Conservation (phyloP, 2,113 vertebrate genomes). For the Nothocercus nigrocapillus region DNA sequence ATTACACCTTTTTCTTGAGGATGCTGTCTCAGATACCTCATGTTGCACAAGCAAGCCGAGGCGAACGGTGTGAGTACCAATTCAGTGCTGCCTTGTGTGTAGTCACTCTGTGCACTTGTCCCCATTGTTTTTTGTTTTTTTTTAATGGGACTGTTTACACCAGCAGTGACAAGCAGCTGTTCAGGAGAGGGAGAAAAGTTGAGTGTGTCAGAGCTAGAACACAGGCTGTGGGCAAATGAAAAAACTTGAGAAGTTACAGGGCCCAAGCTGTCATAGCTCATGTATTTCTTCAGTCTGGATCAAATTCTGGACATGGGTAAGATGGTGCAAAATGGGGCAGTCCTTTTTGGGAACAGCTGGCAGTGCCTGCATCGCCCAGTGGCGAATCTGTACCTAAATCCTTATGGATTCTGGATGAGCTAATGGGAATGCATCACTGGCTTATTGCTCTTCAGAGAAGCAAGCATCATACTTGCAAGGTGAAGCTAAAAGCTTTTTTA, state of each 20-base stretch:
- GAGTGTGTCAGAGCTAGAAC: not conserved
- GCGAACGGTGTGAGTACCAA: too few species aligned
- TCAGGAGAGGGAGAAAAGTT: not conserved
- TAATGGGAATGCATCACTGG: not conserved
- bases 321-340: not conserved
- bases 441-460: not conserved
- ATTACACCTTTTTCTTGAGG: not conserved
- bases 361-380: not conserved
- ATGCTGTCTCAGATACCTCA: not conserved
- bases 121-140: not conserved
- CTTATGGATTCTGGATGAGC: rapidly evolving
- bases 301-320: not conserved
- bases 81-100: too few species aligned
- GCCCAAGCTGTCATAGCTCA: not conserved
- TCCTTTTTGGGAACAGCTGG: not conserved
- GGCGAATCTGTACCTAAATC: not conserved
- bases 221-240: not conserved
- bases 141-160: not conserved
- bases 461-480: not conserved
- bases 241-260: not conserved
- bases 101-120: not conserved
- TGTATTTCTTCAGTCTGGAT: not conserved
- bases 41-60: not conserved
- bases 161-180: not conserved
- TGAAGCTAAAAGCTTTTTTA: not conserved